phyloP scores from a whole-genome alignment of 2,888 invertebrate species.

The Protonemura montana region DNA sequence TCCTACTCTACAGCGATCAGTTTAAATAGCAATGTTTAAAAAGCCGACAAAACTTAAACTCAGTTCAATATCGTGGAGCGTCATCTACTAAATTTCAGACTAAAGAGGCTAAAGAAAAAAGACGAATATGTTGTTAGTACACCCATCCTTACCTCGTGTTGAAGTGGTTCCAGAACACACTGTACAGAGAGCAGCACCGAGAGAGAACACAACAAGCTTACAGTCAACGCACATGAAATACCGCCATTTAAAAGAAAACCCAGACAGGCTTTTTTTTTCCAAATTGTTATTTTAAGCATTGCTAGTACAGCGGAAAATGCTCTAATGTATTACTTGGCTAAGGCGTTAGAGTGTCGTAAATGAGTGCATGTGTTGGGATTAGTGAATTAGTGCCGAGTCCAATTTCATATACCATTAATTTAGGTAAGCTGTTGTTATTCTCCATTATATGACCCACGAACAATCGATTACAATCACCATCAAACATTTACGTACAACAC shows the following conservation, averaged over 20 bases:
- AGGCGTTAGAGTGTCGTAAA: not conserved
- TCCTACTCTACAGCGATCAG: not conserved
- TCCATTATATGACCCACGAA: not conserved
- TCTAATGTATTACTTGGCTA: not conserved
- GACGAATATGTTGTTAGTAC: constrained; percentile 21
- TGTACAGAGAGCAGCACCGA: constrained; percentile 78
- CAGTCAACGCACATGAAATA: constrained; percentile 52
- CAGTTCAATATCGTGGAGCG: constrained; percentile 16
- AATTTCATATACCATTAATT: constrained; percentile 7
- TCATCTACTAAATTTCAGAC: constrained; percentile 23
- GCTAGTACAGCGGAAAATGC: not conserved
- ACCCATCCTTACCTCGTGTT: constrained; percentile 88
- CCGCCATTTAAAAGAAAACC: not conserved
- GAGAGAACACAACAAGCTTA: constrained; percentile 57
- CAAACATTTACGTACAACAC: not conserved
- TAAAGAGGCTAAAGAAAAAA: constrained; percentile 27
- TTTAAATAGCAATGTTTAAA: not conserved
- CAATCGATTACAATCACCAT: not conserved
- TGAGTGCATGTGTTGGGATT: constrained; percentile 5
- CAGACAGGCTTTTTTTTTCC: not conserved
- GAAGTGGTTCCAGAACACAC: constrained; percentile 99
- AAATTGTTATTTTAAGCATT: not conserved
- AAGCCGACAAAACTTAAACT: not conserved
- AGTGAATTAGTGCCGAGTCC: not conserved
- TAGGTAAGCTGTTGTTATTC: constrained; percentile 12